Evolutionary conservation across 2,797 vertebrate genomes (phyloP), one percentile per base, ranked within the genome.

Genomic region (Thaleichthys pacificus): DNA sequence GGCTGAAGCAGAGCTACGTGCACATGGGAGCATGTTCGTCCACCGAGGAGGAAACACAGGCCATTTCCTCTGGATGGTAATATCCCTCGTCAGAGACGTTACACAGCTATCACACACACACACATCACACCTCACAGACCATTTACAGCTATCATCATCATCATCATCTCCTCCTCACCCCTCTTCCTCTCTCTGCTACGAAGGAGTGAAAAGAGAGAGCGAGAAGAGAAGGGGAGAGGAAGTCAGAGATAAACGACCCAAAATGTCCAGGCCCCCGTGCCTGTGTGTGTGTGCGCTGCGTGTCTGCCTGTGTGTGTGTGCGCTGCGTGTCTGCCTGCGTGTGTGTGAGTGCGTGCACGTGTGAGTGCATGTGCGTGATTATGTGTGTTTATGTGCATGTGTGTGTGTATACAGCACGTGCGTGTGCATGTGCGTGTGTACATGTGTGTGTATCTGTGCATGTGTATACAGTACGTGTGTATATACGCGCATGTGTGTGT

Each of bases 271-370:
- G 6, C 32, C 14, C 54, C 32, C 54, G 22, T 67, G 66, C 28
- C 21, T 67, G 66, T 67, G 65, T 61, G 38, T 61, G 58, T 63
- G 21, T 49, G 69, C 21, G 61, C 15, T 69, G 5, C 38, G 28
- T 69, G 56, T 57, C 9, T 32, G 67, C n/a, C n/a, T n/a, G n/a
- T 51, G 38, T 61, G 58, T 62, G 21, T 62, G 35, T 49, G 69
- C 21, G 61, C 15, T 69, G 5, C 38, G 28, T 69, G 56, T 57
- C 9, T 32, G 67, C n/a, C n/a, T n/a, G n/a, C n/a, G 66, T 67
- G 65, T 61, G 38, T 61, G 58, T 63, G 21, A 51, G 35, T 49
- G 69, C 21, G 61, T 26, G 24, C 24, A 24, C 24, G 24, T 24
- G 24, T 24, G 24, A 24, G 24, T 60, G 5, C 38, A 17, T 60